phyloP scores from a whole-genome alignment of 2,113 vertebrate genomes.

The Zosterops pallidus region DNA sequence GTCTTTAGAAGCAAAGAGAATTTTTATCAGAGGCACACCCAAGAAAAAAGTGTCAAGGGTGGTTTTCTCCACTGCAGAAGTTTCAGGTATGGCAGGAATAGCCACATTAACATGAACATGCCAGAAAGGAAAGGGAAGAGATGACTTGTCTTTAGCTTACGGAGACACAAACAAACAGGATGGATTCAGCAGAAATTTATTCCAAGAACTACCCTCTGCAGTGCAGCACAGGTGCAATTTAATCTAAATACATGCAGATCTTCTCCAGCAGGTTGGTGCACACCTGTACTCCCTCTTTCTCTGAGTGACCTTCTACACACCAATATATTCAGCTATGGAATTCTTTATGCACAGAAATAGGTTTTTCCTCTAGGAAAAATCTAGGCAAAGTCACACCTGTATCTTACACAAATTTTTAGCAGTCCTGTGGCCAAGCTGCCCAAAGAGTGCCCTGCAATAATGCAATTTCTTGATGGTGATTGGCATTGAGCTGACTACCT shows the following conservation, averaged over 20 bases:
- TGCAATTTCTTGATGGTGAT: neutral
- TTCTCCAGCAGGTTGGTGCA: neutral
- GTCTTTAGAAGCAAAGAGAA: neutral
- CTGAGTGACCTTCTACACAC: neutral
- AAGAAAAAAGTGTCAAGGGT: slow-evolving; percentile 10
- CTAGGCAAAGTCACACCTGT: neutral
- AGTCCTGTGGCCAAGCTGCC: neutral
- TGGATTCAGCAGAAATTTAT: neutral
- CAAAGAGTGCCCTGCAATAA: neutral
- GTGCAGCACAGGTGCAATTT: neutral
- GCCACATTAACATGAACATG: neutral
- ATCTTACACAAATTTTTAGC: neutral
- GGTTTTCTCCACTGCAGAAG: neutral
- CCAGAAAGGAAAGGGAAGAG: neutral
- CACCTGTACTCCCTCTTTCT: neutral
- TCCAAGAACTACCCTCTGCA: neutral
- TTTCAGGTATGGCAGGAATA: slow-evolving; percentile 37
- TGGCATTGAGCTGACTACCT: slow-evolving; percentile 72
- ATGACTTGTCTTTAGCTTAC: neutral
- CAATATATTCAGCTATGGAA: neutral
- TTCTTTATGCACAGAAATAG: neutral
- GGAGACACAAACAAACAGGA: neutral
- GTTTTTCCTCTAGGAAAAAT: neutral
- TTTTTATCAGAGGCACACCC: slow-evolving; percentile 43
- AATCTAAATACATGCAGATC: neutral